These are phyloP conservation scores for Caracal caracal DNA, from an alignment of 2,113 vertebrate species.

Conservation along the genomic window DNA sequence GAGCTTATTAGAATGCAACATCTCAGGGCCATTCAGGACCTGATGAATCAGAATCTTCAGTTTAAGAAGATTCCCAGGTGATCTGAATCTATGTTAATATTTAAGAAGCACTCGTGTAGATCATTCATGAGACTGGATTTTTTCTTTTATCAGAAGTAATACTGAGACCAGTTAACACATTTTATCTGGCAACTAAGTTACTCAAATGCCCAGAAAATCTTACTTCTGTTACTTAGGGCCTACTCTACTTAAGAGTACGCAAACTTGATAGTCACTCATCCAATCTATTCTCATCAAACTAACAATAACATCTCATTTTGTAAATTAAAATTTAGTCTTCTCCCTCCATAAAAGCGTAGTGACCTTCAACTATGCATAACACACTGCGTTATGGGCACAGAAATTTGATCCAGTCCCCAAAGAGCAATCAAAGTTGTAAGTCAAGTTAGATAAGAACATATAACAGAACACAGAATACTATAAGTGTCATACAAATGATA, in stretches of 20 bases:
- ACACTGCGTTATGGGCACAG: neutral
- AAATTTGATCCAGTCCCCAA: neutral
- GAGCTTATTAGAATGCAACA: neutral
- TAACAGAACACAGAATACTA: neutral
- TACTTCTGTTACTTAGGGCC: neutral
- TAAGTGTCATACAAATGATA: constrained; percentile 34
- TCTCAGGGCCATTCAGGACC: neutral
- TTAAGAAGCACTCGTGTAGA: neutral
- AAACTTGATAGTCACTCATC: neutral
- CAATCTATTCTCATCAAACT: neutral
- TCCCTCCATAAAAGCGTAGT: neutral
- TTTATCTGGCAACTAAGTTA: neutral
- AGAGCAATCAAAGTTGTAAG: constrained; percentile 16
- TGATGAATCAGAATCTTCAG: neutral
- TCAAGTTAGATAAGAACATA: constrained; percentile 32
- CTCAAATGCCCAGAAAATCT: neutral
- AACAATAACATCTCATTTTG: neutral
- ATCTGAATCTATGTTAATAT: neutral
- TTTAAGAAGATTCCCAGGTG: neutral
- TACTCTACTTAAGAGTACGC: neutral
- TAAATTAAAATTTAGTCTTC: constrained; percentile 22
- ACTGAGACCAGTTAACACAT: neutral
- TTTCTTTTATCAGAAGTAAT: constrained; percentile 5
- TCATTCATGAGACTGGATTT: neutral
- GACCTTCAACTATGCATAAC: neutral